Base-by-base conservation (phyloP, 2,797 vertebrate genomes). In the Steatocranus sp. region DNA sequence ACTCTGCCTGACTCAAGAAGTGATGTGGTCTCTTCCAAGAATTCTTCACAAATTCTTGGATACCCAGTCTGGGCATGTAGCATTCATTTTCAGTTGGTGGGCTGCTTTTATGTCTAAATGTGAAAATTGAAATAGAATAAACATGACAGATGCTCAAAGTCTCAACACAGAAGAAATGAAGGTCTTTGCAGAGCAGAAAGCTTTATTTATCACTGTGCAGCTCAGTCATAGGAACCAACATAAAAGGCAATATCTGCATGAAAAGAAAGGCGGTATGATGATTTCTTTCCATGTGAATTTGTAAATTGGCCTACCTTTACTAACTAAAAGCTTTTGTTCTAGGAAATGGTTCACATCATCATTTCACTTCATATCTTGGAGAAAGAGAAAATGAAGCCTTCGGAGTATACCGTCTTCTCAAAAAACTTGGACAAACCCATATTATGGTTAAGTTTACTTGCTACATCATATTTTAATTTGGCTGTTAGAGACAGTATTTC, bases 101-200 rank as follows among this genome's bases (percentile, higher is more conserved):
- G 7, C 43, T 78, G 58, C n/a, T 73, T 87, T 78, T n/a, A 46
- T 81, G 76, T 87, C 17, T 58, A n/a, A 77, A 76, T 83, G 68
- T 73, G 48, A 75, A 83, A 77, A 78, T 4, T 48, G 34, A 77
- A 25, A 49, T 48, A 32, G 43, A 48, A 36, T 36, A 32, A 49
- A 49, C 25, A 49, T 73, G 25, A 48, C 25, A 73, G 17, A 73
- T 2, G 1, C 25, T 48, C 10, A n/a, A 73, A 73, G 66, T 48
- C 66, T 30, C 66, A 25, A 30, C 23, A 73, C 25, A 73, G 43
- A 73, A 49, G 23, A 73, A 48, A 73, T 32, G 43, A 49, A 49
- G 68, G 2, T n/a, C 41, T 73, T 48, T 73, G 68, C 43, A 30
- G 32, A 54, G n/a, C 9, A 68, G 20, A 54, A 11, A 54, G 68